phyloP scores from a whole-genome alignment of 2,797 vertebrate species.

The Gymnocypris eckloni region DNA sequence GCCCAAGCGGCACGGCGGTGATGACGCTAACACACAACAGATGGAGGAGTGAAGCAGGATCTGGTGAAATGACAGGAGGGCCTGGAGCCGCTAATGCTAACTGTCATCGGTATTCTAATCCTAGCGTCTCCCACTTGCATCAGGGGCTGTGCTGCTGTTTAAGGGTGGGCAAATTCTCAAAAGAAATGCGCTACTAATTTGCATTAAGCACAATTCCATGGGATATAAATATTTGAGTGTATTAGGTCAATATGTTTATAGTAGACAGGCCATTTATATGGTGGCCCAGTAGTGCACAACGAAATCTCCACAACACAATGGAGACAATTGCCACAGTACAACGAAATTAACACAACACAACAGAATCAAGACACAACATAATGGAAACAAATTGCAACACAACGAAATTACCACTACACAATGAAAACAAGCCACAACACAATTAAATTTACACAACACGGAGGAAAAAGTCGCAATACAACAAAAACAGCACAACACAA shows the following conservation, averaged over 20 bases:
- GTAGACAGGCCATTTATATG: not conserved
- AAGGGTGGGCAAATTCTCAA: not conserved
- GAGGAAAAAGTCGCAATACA: too few relatives aligned
- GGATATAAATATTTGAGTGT: not conserved
- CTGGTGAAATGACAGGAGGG: slow-evolving; percentile 6
- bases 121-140: not conserved
- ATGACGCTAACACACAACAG: slow-evolving; percentile 20
- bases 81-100: slow-evolving; percentile 12
- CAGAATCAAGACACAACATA: too few relatives aligned
- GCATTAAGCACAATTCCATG: not conserved
- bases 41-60: slow-evolving; percentile 25
- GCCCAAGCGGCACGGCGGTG: not conserved
- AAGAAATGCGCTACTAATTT: not conserved
- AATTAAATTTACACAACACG: not conserved
- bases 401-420: too few relatives aligned
- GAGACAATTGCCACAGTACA: too few relatives aligned
- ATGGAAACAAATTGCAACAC: too few relatives aligned
- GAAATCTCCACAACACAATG: not conserved
- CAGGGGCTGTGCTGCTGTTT: not conserved
- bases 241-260: not conserved
- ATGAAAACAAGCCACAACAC: too few relatives aligned
- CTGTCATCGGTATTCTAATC: slow-evolving; percentile 41
- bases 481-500: too few relatives aligned
- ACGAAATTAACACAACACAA: too few relatives aligned
- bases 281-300: not conserved